Conservation (phyloP, 2,888 invertebrate genomes). For the Keiferia lycopersicella region DNA sequence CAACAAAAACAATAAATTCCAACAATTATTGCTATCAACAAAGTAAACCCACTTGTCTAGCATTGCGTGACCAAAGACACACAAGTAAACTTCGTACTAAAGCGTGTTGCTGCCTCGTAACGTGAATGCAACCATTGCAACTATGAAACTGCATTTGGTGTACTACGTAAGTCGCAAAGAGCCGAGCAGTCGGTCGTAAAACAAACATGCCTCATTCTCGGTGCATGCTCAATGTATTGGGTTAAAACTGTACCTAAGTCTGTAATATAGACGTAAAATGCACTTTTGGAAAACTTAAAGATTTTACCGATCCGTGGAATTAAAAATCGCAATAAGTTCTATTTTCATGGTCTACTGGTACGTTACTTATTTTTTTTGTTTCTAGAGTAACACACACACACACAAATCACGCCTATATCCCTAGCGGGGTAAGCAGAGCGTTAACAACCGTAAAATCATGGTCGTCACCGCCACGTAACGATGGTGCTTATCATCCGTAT, state of each 20-base stretch:
- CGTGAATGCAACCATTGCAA: constrained; percentile 21
- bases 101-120: constrained; percentile 11
- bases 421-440: too few relatives aligned
- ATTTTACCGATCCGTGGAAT: too few relatives aligned
- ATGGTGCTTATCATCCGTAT: too few relatives aligned
- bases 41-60: not conserved
- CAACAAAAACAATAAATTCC: not conserved
- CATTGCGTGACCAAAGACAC: not conserved
- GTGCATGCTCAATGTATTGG: not conserved
- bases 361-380: too few relatives aligned
- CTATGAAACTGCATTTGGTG: constrained; percentile 23
- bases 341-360: too few relatives aligned
- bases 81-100: not conserved
- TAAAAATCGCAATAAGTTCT: too few relatives aligned
- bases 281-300: too few relatives aligned
- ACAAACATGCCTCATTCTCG: constrained; percentile 16
- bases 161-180: not conserved
- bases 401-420: too few relatives aligned
- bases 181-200: constrained; percentile 12
- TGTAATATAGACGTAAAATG: too few relatives aligned
- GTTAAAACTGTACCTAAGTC: not conserved
- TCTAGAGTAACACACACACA: too few relatives aligned
- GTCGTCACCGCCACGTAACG: too few relatives aligned
- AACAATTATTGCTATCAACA: not conserved
- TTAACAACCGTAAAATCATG: too few relatives aligned